Percentiles rank a stretch among this genome's conserved stretches.
Conservation (phyloP, 2,888 invertebrate species). For the Sussaba pulchella region DNA sequence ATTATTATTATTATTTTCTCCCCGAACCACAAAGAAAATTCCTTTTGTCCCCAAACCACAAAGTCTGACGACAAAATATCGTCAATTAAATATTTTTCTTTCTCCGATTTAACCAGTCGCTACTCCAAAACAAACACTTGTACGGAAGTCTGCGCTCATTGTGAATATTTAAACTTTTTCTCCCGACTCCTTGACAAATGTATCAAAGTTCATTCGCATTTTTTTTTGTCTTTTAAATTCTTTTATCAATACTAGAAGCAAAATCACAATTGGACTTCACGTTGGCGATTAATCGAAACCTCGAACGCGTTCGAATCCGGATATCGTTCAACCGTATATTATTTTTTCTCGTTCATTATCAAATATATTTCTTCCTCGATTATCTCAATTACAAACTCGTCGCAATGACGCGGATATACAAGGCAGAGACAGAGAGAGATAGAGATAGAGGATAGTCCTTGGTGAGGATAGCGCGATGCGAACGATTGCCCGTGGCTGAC, state of each 20-base stretch:
- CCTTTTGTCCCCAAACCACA: conserved; percentile 26
- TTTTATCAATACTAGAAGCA: conserved; percentile 15
- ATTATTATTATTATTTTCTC: no score
- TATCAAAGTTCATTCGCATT: conserved; percentile 11
- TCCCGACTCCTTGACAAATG: neutral
- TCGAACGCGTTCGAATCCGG: conserved; percentile 29
- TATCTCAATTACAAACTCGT: conserved; percentile 18
- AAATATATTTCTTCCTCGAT: conserved; percentile 25
- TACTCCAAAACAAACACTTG: conserved; percentile 34
- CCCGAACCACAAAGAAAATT: neutral
- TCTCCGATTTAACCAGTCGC: conserved; percentile 33
- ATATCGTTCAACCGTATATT: conserved; percentile 6
- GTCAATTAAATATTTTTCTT: conserved; percentile 27
- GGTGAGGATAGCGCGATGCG: conserved; percentile 30
- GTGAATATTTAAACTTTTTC: conserved; percentile 5
- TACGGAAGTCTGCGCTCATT: conserved; percentile 31
- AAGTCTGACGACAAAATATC: conserved; percentile 42
- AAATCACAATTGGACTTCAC: conserved; percentile 47
- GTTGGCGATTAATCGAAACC: conserved; percentile 12
- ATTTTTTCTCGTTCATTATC: conserved; percentile 7
- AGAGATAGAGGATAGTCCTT: conserved; percentile 2
- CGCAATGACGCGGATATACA: conserved; percentile 35
- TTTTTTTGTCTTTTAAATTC: conserved; percentile 18
- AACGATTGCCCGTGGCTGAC: conserved; percentile 13
- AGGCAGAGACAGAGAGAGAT: neutral